phyloP scores from a whole-genome alignment of 2,888 invertebrate species.

The Herminia tarsipennalis region DNA sequence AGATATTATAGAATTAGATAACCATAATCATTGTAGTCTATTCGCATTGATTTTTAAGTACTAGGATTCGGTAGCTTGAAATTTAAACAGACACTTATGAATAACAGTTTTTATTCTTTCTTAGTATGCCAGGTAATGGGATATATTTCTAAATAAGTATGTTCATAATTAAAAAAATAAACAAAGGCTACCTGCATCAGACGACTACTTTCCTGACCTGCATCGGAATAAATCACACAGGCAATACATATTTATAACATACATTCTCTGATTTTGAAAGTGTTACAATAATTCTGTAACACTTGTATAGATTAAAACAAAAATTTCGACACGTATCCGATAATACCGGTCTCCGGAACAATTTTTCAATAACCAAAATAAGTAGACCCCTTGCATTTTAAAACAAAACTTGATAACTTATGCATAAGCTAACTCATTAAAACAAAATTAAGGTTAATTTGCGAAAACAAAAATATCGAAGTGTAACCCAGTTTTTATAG shows the following conservation, averaged over 20 bases:
- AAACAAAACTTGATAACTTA: constrained; percentile 19
- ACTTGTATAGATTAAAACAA: constrained; percentile 1
- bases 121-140: no score
- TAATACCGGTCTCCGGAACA: neutral
- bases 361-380: neutral
- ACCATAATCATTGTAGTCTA: no score
- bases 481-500: constrained; percentile 11
- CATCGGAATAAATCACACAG: neutral
- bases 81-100: no score
- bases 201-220: no score
- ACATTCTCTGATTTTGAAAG: constrained; percentile 24
- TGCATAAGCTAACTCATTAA: constrained; percentile 23
- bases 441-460: constrained; percentile 36
- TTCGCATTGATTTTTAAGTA: no score
- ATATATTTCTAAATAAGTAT: no score
- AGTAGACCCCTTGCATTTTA: constrained; percentile 21
- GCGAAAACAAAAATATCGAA: constrained; percentile 26
- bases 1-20: no score
- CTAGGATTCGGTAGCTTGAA: no score
- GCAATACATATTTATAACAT: constrained; percentile 2
- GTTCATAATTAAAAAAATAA: no score
- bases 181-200: no score
- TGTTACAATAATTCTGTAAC: constrained; percentile 21
- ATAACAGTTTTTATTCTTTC: no score
- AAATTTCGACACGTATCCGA: constrained; percentile 10